Evolutionary conservation across 2,797 vertebrate genomes (phyloP).

Genomic region (Aphelocoma californica): DNA sequence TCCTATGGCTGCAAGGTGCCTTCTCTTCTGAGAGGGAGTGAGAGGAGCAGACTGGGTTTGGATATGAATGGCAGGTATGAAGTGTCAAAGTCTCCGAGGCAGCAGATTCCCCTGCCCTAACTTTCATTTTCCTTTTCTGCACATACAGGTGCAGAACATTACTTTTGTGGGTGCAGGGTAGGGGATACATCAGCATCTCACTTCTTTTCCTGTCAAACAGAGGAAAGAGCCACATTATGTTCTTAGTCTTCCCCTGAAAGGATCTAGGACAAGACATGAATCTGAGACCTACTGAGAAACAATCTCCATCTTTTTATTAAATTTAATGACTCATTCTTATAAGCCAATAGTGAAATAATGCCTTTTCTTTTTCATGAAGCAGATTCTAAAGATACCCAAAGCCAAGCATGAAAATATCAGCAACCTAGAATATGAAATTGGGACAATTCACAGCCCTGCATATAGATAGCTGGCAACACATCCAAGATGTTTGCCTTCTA

Average conservation of each 20-base stretch:
- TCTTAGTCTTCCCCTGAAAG: background rate
- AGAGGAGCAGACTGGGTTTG: background rate
- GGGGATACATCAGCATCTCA: background rate
- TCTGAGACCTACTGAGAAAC: background rate
- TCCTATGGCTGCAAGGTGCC: background rate
- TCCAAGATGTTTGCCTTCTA: conserved; percentile 57
- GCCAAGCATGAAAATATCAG: conserved; percentile 48
- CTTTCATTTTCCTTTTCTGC: background rate
- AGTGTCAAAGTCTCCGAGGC: background rate
- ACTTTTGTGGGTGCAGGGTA: background rate
- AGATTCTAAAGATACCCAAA: conserved; percentile 47
- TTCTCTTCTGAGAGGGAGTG: background rate
- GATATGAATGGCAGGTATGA: background rate
- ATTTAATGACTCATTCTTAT: conserved; percentile 23
- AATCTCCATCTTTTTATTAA: background rate
- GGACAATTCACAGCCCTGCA: conserved; percentile 18
- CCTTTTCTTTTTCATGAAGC: background rate
- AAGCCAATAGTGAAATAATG: conserved; percentile 20
- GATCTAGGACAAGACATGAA: background rate
- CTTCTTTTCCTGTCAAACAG: background rate
- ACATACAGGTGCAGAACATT: background rate
- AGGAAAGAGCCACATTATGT: background rate
- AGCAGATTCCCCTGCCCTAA: background rate
- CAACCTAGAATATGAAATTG: conserved; percentile 1
- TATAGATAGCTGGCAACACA: conserved; percentile 1